Conservation (phyloP, 2,113 vertebrate genomes). For the Hipposideros armiger region DNA sequence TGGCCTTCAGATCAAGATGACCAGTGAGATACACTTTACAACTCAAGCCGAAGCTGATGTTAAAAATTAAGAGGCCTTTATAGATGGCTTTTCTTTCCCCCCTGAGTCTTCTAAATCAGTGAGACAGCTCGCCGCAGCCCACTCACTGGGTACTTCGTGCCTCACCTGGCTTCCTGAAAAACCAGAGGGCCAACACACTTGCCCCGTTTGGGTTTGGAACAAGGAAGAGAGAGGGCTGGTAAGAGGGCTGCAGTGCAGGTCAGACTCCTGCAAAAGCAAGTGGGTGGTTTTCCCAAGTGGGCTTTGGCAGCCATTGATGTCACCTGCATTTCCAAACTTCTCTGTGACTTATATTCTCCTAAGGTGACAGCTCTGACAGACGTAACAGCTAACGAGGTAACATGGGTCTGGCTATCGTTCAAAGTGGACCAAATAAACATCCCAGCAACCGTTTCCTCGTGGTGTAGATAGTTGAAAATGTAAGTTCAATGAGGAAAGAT, state of each 20-base stretch:
- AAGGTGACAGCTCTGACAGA: background rate
- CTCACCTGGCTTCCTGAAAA: conserved; percentile 60
- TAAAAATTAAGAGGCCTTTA: conserved; percentile 87
- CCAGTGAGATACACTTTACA: conserved; percentile 87
- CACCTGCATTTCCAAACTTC: background rate
- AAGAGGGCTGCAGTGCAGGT: background rate
- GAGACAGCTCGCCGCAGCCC: conserved; percentile 78
- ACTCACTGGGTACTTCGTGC: conserved; percentile 63
- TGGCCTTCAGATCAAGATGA: conserved; percentile 85
- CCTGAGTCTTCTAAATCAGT: conserved; percentile 86
- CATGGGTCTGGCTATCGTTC: background rate
- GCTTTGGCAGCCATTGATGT: background rate
- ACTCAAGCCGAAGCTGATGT: conserved; percentile 84
- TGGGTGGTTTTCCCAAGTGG: conserved; percentile 45
- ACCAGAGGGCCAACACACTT: conserved; percentile 60
- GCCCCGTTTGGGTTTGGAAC: background rate
- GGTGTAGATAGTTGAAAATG: background rate
- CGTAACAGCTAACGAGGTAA: background rate
- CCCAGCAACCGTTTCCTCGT: background rate
- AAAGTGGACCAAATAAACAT: background rate
- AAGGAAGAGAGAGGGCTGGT: background rate
- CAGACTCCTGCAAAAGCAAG: background rate
- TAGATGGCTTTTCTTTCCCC: conserved; percentile 85
- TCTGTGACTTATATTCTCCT: background rate
- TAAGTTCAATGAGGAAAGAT: background rate